A percentile compares a stretch with the other conserved stretches of the same genome.
phyloP scores from a whole-genome alignment of 2,797 vertebrate species.

The Melanotaenia trifasciata region DNA sequence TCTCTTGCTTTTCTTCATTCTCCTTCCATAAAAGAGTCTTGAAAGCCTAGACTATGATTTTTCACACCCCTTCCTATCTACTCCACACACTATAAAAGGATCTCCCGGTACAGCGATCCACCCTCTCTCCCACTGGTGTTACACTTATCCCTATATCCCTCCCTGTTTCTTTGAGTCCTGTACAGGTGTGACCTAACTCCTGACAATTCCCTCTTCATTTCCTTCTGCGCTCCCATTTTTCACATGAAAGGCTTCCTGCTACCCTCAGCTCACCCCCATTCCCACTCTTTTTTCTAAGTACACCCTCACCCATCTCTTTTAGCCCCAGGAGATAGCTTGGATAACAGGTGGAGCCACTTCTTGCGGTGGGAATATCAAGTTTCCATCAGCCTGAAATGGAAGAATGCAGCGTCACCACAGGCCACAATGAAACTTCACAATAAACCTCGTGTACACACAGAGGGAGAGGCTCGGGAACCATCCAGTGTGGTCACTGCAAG shows the following conservation, averaged over 20 bases:
- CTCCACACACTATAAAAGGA: constrained; percentile 63
- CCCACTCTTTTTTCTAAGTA: constrained; percentile 58
- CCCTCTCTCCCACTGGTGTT: constrained; percentile 59
- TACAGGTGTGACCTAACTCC: constrained; percentile 74
- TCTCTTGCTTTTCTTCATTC: constrained; percentile 53
- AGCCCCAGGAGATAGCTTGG: constrained; percentile 70
- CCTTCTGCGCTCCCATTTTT: constrained; percentile 35
- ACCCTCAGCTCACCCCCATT: constrained; percentile 56
- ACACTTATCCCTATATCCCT: constrained; percentile 66
- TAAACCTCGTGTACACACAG: constrained; percentile 38
- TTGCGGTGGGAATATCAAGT: constrained; percentile 64
- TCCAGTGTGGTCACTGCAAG: constrained; percentile 9
- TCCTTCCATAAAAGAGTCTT: constrained; percentile 51
- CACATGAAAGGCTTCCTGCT: constrained; percentile 73
- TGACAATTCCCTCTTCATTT: constrained; percentile 65
- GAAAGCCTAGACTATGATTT: constrained; percentile 64
- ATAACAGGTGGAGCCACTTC: constrained; percentile 75
- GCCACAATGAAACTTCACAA: constrained; percentile 55
- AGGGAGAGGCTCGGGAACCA: constrained; percentile 4
- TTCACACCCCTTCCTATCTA: constrained; percentile 62
- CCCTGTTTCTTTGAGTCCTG: constrained; percentile 63
- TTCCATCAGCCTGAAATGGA: constrained; percentile 68
- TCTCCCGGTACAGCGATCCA: constrained; percentile 49
- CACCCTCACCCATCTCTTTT: constrained; percentile 55
- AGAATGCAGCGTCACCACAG: constrained; percentile 64